A percentile compares a stretch with the other conserved stretches of the same genome.
Evolutionary conservation across 92 coral and sea anemone species (phyloP).

Genomic region (Epizoanthus scotinus): DNA sequence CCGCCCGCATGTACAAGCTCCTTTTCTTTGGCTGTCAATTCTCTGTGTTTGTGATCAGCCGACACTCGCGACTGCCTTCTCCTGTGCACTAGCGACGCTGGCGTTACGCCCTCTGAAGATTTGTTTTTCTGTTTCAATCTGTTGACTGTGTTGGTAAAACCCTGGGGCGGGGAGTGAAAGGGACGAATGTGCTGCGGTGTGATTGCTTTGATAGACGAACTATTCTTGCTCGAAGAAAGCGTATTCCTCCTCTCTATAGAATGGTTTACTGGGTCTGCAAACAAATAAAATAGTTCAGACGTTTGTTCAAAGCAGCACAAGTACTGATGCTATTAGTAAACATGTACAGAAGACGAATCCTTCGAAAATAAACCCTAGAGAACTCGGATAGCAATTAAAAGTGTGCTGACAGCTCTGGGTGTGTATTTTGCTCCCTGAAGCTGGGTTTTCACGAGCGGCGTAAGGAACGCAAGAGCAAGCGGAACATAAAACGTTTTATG

Average conservation of each 20-base stretch:
- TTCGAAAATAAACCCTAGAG: too few species aligned
- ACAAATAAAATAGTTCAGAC: background rate
- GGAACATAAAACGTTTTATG: too few species aligned
- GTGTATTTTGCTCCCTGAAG: too few species aligned
- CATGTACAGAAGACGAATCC: too few species aligned
- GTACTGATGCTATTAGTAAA: too few species aligned
- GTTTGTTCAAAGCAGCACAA: too few species aligned
- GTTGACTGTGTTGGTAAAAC: background rate
- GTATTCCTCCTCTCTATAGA: background rate
- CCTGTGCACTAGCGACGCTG: background rate
- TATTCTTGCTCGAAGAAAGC: background rate
- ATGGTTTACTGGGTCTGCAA: background rate
- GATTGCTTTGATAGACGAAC: background rate
- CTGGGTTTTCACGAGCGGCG: too few species aligned
- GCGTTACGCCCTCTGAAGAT: background rate
- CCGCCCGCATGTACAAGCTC: conserved; percentile 41
- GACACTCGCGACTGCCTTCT: conserved; percentile 2
- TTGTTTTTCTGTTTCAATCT: background rate
- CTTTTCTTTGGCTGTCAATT: conserved; percentile 39
- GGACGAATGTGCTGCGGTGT: conserved; percentile 12
- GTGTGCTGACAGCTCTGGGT: too few species aligned
- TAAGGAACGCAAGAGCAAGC: too few species aligned
- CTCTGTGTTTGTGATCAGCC: conserved; percentile 3
- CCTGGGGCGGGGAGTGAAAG: conserved; percentile 22
- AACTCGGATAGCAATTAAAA: too few species aligned